Conservation (phyloP, 2,113 vertebrate genomes). For the Solea solea region DNA sequence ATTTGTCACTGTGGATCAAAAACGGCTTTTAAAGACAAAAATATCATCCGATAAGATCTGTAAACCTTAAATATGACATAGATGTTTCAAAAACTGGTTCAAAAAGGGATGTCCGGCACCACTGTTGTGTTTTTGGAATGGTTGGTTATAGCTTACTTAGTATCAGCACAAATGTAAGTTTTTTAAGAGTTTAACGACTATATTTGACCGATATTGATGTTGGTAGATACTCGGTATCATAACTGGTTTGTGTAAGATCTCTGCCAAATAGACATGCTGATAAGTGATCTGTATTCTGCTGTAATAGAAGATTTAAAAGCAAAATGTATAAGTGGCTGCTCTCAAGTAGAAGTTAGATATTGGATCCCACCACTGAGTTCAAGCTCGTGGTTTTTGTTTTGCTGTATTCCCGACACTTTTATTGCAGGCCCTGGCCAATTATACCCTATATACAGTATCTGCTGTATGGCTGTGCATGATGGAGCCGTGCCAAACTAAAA, state of each 20-base stretch:
- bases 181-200: too few species aligned
- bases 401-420: not conserved
- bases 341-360: not conserved
- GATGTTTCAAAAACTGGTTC: too few species aligned
- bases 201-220: too few species aligned
- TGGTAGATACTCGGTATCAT: too few species aligned
- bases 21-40: not conserved
- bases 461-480: slow-evolving; percentile 9
- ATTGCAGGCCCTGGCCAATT: not conserved
- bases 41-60: too few species aligned
- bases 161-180: too few species aligned
- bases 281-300: not conserved
- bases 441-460: not conserved
- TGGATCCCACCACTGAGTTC: not conserved
- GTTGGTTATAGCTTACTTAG: too few species aligned
- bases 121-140: too few species aligned
- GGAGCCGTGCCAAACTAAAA: slow-evolving; percentile 46
- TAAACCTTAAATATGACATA: too few species aligned
- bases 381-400: slow-evolving; percentile 12
- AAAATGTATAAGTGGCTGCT: not conserved
- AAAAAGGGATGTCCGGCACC: too few species aligned
- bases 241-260: too few species aligned
- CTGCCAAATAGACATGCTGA: not conserved
- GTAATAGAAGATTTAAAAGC: not conserved
- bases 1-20: not conserved